Evolutionary conservation across 2,797 vertebrate species (phyloP), one percentile per base, ranked within the genome.

Genomic region (Prunella strophiata): DNA sequence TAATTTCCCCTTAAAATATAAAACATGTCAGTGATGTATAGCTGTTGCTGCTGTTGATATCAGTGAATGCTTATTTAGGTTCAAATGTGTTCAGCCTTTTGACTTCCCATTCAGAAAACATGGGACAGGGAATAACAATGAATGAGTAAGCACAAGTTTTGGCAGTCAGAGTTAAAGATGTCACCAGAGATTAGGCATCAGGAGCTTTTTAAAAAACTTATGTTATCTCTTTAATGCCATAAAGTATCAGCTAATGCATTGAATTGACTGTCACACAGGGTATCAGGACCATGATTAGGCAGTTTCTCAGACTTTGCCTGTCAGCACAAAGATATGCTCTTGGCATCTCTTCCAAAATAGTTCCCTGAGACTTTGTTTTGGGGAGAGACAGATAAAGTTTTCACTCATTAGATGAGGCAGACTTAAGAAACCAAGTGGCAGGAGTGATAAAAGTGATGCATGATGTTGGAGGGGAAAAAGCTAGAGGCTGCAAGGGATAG

Each of bases 311-410:
- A 43, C 65, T 51, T 58, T 17, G 18, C 48, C 34, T 32, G 43
- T 87, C 80, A 91, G 94, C 93, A 92, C 89, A 54, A 94, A 91
- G 88, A 93, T 93, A 82, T n/a, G 62, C 29, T 75, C 20, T 42
- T 72, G 93, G 65, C 51, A 48, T 57, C 48, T 86, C 38, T 88
- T 93, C 93, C 2, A 5, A 96, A 81, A 74, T n/a, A 61, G 65
- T 90, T 71, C 40, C 55, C 54, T 58, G 50, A 71, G 8, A 45
- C 76, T 85, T 81, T 42, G 48, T 86, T 89, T 70, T 16, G 3
- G 10, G 40, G 34, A 67, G 61, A 88, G 75, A 54, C 38, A n/a
- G 70, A 42, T 93, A 59, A 95, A 94, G 34, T 85, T 84, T 94
- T 76, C 45, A 38, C 85, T 74, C 68, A 83, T 87, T 80, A 68